These are phyloP conservation scores for Cladopsammia gracilis DNA, from an alignment of 64 coral and sea anemone genomes.

Conservation along the genomic window DNA sequence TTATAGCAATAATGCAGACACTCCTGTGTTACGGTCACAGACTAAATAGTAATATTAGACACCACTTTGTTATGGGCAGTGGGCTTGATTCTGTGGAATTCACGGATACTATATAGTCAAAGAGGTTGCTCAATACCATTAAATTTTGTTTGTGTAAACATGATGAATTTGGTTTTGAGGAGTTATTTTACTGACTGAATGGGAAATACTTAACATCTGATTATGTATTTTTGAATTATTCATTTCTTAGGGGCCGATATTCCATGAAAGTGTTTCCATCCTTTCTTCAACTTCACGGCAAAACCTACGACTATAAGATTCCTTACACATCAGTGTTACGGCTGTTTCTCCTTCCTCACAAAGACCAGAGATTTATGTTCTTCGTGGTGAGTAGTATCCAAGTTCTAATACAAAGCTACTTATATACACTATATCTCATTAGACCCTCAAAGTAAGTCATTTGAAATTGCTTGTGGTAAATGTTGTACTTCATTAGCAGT, in stretches of 20 bases:
- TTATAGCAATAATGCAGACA: neutral
- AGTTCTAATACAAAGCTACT: neutral
- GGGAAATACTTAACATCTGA: no score
- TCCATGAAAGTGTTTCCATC: constrained; percentile 97
- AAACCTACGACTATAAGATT: constrained; percentile 99
- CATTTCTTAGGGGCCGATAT: constrained; percentile 87
- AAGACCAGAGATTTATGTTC: constrained; percentile 98
- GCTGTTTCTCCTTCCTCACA: constrained; percentile 94
- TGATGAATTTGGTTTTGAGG: no score
- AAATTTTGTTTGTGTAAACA: no score
- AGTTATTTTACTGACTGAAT: no score
- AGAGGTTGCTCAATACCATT: no score
- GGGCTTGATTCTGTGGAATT: no score
- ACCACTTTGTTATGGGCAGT: no score
- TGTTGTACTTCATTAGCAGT: no score
- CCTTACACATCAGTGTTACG: constrained; percentile 97
- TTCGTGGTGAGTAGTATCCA: constrained; percentile 86
- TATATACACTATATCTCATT: no score
- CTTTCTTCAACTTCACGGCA: constrained; percentile 98
- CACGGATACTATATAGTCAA: no score
- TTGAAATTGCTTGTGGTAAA: no score
- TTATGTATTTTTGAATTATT: neutral
- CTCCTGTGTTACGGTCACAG: neutral
- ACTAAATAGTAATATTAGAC: neutral
- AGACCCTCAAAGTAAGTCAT: no score